phyloP scores from a whole-genome alignment of 2,888 invertebrate species.

The Rambutsinella grinnellia region DNA sequence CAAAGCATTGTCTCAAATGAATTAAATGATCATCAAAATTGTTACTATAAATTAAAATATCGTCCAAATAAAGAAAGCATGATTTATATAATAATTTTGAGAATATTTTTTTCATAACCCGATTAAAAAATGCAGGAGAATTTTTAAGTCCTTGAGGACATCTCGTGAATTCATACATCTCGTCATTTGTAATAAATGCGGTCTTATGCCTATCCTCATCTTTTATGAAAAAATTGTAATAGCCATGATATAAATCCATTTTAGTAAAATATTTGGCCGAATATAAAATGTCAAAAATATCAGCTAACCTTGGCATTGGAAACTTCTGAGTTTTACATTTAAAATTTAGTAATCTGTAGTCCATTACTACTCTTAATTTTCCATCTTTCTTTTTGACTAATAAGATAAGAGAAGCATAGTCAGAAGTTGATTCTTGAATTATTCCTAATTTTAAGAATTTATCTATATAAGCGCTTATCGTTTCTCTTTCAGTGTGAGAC shows the following conservation, averaged over 20 bases:
- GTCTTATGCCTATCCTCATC: background rate
- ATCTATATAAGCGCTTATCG: background rate
- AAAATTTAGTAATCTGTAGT: background rate
- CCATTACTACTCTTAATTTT: background rate
- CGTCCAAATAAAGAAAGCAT: slow-evolving; percentile 14
- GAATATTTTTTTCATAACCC: slow-evolving; percentile 13
- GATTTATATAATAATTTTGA: background rate
- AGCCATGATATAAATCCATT: no score
- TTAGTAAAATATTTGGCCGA: slow-evolving; percentile 6
- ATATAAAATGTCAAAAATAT: slow-evolving; percentile 10
- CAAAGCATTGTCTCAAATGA: background rate
- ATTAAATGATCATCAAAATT: background rate
- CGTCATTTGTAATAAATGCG: background rate
- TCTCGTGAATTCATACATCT: background rate
- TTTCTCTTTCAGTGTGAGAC: slow-evolving; percentile 12
- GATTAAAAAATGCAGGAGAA: background rate
- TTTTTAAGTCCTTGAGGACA: background rate
- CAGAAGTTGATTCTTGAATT: background rate
- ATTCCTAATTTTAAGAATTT: background rate
- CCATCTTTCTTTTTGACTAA: slow-evolving; percentile 9
- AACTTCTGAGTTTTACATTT: background rate
- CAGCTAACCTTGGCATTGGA: slow-evolving; percentile 8
- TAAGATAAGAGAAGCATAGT: slow-evolving; percentile 8
- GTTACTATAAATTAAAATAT: slow-evolving; percentile 11
- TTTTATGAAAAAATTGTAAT: background rate